These are phyloP conservation scores for Zygaena filipendulae DNA, from an alignment of 2,888 invertebrate genomes.

Conservation along the genomic window DNA sequence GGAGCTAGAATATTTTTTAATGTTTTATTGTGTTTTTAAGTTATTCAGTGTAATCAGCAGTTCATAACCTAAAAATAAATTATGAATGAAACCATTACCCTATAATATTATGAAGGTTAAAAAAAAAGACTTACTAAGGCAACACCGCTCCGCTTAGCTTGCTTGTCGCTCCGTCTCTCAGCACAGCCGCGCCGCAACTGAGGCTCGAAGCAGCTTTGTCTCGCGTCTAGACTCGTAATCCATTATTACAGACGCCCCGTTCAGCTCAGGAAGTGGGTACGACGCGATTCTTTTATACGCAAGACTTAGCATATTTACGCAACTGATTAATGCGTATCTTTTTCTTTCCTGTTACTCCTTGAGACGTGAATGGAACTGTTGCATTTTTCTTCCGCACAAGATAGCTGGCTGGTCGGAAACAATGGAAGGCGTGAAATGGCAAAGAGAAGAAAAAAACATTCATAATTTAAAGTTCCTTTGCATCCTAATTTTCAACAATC, in stretches of 20 bases:
- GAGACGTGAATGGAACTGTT: slow-evolving; percentile 43
- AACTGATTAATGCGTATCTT: slow-evolving; percentile 52
- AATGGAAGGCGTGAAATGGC: slow-evolving; percentile 16
- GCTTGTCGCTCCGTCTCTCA: slow-evolving; percentile 20
- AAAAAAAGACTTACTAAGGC: too few relatives aligned
- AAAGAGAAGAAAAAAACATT: too few relatives aligned
- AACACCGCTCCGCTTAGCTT: too few relatives aligned
- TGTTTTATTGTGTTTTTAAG: too few relatives aligned
- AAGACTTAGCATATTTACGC: slow-evolving; percentile 56
- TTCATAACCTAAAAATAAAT: too few relatives aligned
- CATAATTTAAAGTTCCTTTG: too few relatives aligned
- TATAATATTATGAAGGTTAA: too few relatives aligned
- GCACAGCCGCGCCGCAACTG: slow-evolving; percentile 19
- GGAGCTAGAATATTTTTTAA: too few relatives aligned
- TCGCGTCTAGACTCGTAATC: slow-evolving; percentile 61
- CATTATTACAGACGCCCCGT: slow-evolving; percentile 54
- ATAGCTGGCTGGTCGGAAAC: slow-evolving; percentile 21
- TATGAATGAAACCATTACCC: too few relatives aligned
- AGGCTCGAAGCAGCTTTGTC: slow-evolving; percentile 55
- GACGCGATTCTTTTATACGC: slow-evolving; percentile 38
- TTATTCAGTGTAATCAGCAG: too few relatives aligned
- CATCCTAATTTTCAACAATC: too few relatives aligned
- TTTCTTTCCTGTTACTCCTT: slow-evolving; percentile 46
- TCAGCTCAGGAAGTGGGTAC: slow-evolving; percentile 31
- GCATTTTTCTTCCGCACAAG: slow-evolving; percentile 45